Evolutionary conservation across 2,888 invertebrate species (phyloP).

Genomic region (Andricus quercusramuli): DNA sequence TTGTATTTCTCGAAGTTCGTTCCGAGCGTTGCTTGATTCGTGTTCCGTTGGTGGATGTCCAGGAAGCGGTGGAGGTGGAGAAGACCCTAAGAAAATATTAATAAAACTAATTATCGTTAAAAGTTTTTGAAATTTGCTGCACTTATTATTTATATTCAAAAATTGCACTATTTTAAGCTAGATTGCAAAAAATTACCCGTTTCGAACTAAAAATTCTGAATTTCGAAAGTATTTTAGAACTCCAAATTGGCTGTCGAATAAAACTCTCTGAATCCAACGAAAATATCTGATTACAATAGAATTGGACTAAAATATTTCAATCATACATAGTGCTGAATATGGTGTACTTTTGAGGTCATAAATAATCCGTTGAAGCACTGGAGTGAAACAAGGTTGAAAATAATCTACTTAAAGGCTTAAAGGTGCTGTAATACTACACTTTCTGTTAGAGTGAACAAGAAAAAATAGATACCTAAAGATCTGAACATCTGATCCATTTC

Average conservation of each 20-base stretch:
- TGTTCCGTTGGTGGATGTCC: slow-evolving; percentile 74
- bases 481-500: slow-evolving; percentile 93
- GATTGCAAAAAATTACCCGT: too few species aligned
- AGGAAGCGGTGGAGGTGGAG: slow-evolving; percentile 74
- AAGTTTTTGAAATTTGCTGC: background rate
- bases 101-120: slow-evolving; percentile 12
- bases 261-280: background rate
- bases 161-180: too few species aligned
- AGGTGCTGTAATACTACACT: background rate
- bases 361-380: background rate
- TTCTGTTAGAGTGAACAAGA: background rate
- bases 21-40: slow-evolving; percentile 84
- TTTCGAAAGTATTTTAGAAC: background rate
- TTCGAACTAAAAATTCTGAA: background rate
- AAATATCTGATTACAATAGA: background rate
- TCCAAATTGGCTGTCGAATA: background rate
- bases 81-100: slow-evolving; percentile 65
- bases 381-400: background rate
- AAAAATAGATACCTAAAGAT: slow-evolving; percentile 76
- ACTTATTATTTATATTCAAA: background rate
- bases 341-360: background rate
- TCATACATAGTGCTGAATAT: background rate
- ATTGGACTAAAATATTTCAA: background rate
- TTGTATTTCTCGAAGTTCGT: slow-evolving; percentile 85
- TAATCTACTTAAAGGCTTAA: slow-evolving; percentile 9